Evolutionary conservation across 2,113 vertebrate species (phyloP), one percentile per base, ranked within the genome.

Genomic region (Chlamydotis undulata): DNA sequence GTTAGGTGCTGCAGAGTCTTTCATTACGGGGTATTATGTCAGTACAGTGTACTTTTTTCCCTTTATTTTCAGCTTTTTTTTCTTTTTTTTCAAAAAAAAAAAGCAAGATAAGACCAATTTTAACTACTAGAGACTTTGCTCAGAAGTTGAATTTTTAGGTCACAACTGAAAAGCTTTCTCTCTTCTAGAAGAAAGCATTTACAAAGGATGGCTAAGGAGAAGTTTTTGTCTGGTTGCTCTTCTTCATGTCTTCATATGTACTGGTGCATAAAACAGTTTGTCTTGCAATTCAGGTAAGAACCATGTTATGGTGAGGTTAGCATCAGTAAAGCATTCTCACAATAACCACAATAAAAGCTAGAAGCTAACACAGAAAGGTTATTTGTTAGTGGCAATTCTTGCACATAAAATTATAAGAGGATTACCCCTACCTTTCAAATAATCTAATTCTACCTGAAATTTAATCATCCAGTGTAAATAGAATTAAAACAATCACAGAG

Each of bases 331-430:
- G 82, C 94, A 87, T 90, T 67, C 77, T 87, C 82, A 71, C 50
- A 96, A 73, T 50, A 93, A 94, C 78, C 41, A 91, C 57, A 87
- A 92, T 26, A 97, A 71, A 84, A 97, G 85, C 80, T 94, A 73
- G 28, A 98, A 97, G 91, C 77, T 94, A 96, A 96, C 60, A 92
- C 73, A 93, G 9, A 93, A 75, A 90, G 53, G 74, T 97, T 96
- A 93, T 74, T 97, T 95, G 96, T 98, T 98, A 98, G 97, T 98
- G 88, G 87, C 91, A 95, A 94, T 92, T 97, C 56, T 96, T 80
- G 78, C 19, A 92, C 69, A 93, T 68, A 37, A n/a, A 92, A 56
- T 55, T 88, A 92, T 17, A 83, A 22, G 8, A 96, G 64, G 53
- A 89, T 64, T 77, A 90, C 19, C 49, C 61, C 19, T 64, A 63